These are phyloP conservation scores for Spongilla lacustris DNA, from an alignment of 37 sponge, comb jelly and placozoan species.

Conservation along the genomic window DNA sequence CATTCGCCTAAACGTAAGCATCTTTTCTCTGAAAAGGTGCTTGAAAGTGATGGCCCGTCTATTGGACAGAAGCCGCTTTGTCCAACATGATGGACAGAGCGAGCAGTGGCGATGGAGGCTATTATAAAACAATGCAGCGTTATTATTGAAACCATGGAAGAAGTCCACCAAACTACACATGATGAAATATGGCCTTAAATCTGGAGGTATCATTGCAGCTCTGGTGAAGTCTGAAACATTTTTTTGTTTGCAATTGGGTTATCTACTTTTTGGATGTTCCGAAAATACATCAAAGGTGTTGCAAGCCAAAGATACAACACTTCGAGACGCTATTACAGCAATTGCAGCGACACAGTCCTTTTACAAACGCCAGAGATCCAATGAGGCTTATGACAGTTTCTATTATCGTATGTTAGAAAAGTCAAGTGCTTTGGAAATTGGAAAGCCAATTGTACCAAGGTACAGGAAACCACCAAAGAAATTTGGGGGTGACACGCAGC, in stretches of 20 bases:
- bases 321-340: conserved; percentile 1
- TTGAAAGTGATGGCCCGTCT: neutral
- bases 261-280: neutral
- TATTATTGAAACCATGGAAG: conserved; percentile 29
- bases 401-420: neutral
- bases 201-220: conserved; percentile 8
- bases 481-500: neutral
- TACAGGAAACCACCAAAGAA: neutral
- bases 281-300: neutral
- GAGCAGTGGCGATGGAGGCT: conserved; percentile 31
- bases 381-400: neutral
- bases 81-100: conserved; percentile 32
- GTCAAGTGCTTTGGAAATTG: neutral
- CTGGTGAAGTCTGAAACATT: conserved; percentile 27
- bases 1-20: conserved; percentile 58
- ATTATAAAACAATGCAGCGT: conserved; percentile 3
- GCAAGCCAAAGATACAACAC: neutral
- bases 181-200: conserved; percentile 40
- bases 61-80: conserved; percentile 29
- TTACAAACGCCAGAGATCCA: neutral
- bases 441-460: neutral
- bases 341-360: neutral
- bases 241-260: neutral
- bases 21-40: conserved; percentile 40
- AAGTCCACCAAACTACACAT: conserved; percentile 16